Evolutionary conservation across 2,113 vertebrate species (phyloP).

Genomic region (Rhinolophus sinicus): DNA sequence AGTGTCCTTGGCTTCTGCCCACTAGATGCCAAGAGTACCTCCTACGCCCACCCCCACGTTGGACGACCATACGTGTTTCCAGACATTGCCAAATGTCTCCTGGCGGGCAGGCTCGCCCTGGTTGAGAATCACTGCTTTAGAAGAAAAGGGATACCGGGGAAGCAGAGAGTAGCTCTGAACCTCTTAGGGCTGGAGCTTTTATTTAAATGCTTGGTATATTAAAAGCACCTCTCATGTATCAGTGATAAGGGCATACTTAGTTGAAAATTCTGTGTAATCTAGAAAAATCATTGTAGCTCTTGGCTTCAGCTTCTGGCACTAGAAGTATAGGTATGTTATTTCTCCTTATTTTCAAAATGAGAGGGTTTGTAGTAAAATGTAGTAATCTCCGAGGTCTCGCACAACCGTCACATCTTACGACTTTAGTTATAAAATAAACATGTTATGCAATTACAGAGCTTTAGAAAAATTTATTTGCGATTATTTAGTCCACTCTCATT

Average conservation of each 20-base stretch:
- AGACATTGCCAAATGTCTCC: not conserved
- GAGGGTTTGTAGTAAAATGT: not conserved
- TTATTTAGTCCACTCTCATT: not conserved
- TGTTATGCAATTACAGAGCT: not conserved
- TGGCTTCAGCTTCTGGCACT: constrained; percentile 29
- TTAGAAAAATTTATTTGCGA: not conserved
- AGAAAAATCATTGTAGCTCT: not conserved
- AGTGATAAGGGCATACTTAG: not conserved
- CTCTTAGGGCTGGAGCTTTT: not conserved
- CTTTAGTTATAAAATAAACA: constrained; percentile 38
- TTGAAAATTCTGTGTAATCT: constrained; percentile 2
- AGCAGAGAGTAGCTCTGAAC: not conserved
- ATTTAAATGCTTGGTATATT: not conserved
- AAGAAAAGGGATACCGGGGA: not conserved
- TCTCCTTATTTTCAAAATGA: constrained; percentile 20
- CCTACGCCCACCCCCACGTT: not conserved
- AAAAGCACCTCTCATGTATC: not conserved
- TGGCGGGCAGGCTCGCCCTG: not conserved
- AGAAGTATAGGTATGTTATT: not conserved
- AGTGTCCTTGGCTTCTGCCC: not conserved
- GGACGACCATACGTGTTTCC: not conserved
- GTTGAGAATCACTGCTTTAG: not conserved
- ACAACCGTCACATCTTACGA: not conserved
- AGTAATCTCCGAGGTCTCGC: not conserved
- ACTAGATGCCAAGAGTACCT: not conserved